Evolutionary conservation across 2,888 invertebrate species (phyloP).

Genomic region (Allygus modestus): DNA sequence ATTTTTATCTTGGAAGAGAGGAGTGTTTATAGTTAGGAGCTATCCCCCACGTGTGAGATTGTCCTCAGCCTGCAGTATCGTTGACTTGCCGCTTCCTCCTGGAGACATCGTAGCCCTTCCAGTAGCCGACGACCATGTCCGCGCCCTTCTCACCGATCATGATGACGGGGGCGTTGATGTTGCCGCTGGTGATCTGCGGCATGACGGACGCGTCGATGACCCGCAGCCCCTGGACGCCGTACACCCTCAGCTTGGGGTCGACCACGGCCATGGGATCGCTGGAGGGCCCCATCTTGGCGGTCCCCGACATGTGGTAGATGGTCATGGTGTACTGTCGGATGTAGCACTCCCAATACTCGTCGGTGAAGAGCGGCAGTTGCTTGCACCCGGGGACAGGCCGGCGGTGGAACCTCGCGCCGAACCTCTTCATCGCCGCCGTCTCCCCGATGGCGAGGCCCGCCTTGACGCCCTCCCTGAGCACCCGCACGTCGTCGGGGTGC

Average conservation of each 20-base stretch:
- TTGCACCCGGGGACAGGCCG: slow-evolving; percentile 90
- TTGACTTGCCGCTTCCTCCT: slow-evolving; percentile 8
- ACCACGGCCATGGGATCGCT: slow-evolving; percentile 89
- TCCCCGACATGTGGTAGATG: slow-evolving; percentile 91
- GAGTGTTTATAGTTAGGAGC: too few species aligned
- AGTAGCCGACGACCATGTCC: slow-evolving; percentile 86
- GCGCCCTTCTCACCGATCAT: slow-evolving; percentile 94
- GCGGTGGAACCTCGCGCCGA: slow-evolving; percentile 87
- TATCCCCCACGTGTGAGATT: too few species aligned
- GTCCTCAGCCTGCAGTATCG: background rate
- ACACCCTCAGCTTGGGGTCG: slow-evolving; percentile 85
- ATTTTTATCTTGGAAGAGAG: too few species aligned
- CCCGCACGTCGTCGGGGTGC: slow-evolving; percentile 89
- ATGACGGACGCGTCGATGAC: slow-evolving; percentile 94
- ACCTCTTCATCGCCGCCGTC: slow-evolving; percentile 77
- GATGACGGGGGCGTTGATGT: slow-evolving; percentile 91
- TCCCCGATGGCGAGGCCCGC: slow-evolving; percentile 86
- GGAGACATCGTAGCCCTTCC: slow-evolving; percentile 75
- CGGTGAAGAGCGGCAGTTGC: slow-evolving; percentile 85
- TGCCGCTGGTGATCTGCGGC: slow-evolving; percentile 92
- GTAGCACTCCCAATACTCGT: slow-evolving; percentile 92
- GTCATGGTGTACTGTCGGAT: slow-evolving; percentile 92
- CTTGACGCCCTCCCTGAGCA: slow-evolving; percentile 91
- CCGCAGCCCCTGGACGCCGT: slow-evolving; percentile 87
- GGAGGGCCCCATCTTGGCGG: slow-evolving; percentile 90